Percentiles rank a stretch among this genome's conserved stretches.
Evolutionary conservation across 2,888 invertebrate species (phyloP).

Genomic region (Xestobium rufovillosum): DNA sequence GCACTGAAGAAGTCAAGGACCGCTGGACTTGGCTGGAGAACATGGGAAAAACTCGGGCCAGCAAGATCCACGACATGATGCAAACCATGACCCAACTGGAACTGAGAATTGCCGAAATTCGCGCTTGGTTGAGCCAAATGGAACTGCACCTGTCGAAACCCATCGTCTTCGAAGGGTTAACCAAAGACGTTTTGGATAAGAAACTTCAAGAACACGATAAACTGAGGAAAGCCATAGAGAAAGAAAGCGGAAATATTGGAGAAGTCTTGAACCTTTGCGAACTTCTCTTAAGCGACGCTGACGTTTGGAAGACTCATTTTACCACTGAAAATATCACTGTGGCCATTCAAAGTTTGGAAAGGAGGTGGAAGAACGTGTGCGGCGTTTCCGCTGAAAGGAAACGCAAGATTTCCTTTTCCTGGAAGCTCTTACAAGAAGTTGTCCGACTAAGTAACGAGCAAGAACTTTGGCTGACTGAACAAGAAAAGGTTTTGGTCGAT

Average conservation of each 20-base stretch:
- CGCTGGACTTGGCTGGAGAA: slow-evolving; percentile 70
- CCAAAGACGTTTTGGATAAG: slow-evolving; percentile 58
- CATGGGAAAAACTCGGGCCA: slow-evolving; percentile 57
- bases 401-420: slow-evolving; percentile 54
- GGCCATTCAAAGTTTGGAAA: slow-evolving; percentile 65
- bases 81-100: slow-evolving; percentile 65
- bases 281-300: slow-evolving; percentile 65
- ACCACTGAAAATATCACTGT: slow-evolving; percentile 59
- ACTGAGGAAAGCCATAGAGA: slow-evolving; percentile 67
- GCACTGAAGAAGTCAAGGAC: slow-evolving; percentile 54
- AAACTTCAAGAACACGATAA: slow-evolving; percentile 65
- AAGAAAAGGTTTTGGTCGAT: slow-evolving; percentile 54
- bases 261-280: slow-evolving; percentile 75
- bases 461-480: slow-evolving; percentile 54
- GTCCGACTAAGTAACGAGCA: slow-evolving; percentile 49
- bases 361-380: slow-evolving; percentile 73
- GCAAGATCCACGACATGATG: slow-evolving; percentile 64
- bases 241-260: slow-evolving; percentile 68
- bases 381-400: slow-evolving; percentile 65
- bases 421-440: slow-evolving; percentile 55
- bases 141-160: slow-evolving; percentile 64
- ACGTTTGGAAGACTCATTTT: slow-evolving; percentile 63
- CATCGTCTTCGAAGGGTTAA: slow-evolving; percentile 58
- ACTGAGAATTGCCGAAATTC: slow-evolving; percentile 62
- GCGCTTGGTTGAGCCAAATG: slow-evolving; percentile 63